phyloP scores from a whole-genome alignment of 2,113 vertebrate species.

The Psittacus erithacus region DNA sequence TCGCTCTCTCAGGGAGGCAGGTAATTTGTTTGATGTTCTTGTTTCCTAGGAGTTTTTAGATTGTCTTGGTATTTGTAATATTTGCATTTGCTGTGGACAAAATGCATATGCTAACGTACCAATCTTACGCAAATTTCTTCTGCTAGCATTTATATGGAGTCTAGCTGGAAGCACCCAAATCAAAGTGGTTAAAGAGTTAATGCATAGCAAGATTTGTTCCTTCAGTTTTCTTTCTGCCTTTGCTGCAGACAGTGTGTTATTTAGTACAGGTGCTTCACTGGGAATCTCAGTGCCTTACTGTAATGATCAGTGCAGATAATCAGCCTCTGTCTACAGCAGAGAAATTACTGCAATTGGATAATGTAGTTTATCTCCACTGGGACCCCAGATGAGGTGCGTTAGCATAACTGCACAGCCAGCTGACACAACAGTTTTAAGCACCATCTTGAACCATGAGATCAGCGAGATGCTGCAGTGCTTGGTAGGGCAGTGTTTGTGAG shows the following conservation, averaged over 20 bases:
- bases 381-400: background rate
- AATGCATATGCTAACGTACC: background rate
- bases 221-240: background rate
- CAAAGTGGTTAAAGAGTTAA: background rate
- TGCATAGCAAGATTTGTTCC: background rate
- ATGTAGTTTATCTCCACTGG: background rate
- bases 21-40: background rate
- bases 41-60: background rate
- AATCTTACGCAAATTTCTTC: background rate
- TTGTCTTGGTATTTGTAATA: background rate
- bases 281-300: background rate
- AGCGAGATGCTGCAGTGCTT: background rate
- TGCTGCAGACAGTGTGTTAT: background rate
- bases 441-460: background rate
- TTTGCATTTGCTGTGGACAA: background rate
- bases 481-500: background rate
- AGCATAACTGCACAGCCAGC: background rate
- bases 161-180: background rate
- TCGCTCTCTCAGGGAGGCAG: background rate
- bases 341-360: background rate
- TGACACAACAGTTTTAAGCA: fast-evolving
- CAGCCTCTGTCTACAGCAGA: background rate
- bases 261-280: background rate
- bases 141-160: background rate
- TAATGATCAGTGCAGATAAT: constrained; percentile 37